phyloP scores from a whole-genome alignment of 1,140 invertebrate species.

The Brachionus angularis region DNA sequence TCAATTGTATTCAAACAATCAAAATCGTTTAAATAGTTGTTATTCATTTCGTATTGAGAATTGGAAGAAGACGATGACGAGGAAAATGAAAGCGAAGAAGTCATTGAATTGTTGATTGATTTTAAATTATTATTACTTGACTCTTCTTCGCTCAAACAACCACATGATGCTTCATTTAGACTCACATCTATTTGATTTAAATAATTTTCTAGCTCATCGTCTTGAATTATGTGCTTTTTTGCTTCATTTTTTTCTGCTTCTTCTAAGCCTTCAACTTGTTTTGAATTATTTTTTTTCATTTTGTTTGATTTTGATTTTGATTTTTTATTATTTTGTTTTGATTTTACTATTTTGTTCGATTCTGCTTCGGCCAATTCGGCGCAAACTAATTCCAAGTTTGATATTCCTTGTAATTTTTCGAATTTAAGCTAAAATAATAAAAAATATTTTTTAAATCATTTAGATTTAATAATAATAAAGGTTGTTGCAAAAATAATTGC shows the following conservation, averaged over 20 bases:
- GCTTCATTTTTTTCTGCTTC: neutral
- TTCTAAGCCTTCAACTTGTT: neutral
- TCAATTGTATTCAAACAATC: neutral
- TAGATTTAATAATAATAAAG: too few relatives aligned
- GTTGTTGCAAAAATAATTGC: too few relatives aligned
- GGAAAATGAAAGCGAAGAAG: neutral
- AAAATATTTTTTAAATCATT: too few relatives aligned
- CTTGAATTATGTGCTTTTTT: neutral
- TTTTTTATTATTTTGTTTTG: neutral
- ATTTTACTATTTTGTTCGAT: neutral
- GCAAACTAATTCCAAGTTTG: constrained; percentile 21
- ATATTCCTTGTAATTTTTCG: constrained; percentile 5
- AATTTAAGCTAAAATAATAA: too few relatives aligned
- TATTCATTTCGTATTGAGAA: neutral
- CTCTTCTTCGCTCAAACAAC: neutral
- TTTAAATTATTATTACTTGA: too few relatives aligned
- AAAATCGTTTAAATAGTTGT: neutral
- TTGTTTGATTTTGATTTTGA: neutral
- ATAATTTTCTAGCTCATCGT: neutral
- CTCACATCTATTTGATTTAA: neutral
- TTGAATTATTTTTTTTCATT: neutral
- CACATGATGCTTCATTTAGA: neutral
- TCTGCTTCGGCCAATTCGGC: neutral
- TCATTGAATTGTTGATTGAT: too few relatives aligned
- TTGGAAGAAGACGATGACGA: neutral